Evolutionary conservation across 2,888 invertebrate genomes (phyloP).

Genomic region (Dione vanillae): DNA sequence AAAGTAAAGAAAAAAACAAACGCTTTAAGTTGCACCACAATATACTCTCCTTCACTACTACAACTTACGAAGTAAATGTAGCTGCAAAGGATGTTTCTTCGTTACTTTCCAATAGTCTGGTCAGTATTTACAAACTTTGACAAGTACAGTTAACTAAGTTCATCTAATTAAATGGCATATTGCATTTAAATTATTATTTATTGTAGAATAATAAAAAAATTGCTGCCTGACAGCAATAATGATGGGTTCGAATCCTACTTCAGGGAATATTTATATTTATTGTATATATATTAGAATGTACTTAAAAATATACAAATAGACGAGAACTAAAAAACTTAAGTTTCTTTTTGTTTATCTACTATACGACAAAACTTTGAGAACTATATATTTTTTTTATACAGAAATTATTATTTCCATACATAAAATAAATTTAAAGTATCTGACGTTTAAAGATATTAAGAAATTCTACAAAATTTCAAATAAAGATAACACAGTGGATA

Average conservation of each 20-base stretch:
- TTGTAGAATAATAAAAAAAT: no score
- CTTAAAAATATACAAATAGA: no score
- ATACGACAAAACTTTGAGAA: no score
- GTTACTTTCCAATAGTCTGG: constrained; percentile 17
- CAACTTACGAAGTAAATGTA: constrained; percentile 39
- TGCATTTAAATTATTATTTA: not conserved
- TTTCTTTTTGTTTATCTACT: no score
- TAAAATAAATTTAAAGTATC: not conserved
- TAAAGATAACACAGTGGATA: constrained; percentile 7
- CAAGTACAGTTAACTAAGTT: not conserved
- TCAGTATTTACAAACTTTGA: not conserved
- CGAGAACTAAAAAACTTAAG: no score
- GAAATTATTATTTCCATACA: not conserved
- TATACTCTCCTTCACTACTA: constrained; percentile 51
- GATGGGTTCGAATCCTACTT: not conserved
- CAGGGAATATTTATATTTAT: not conserved
- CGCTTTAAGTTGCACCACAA: constrained; percentile 43
- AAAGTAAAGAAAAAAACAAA: no score
- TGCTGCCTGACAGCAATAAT: not conserved
- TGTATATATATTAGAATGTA: not conserved
- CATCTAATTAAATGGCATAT: not conserved
- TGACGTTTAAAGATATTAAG: constrained; percentile 5
- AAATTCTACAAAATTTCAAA: constrained; percentile 16
- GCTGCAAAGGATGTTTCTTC: constrained; percentile 18
- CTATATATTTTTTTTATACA: no score